Evolutionary conservation across 2,888 invertebrate genomes (phyloP).

Genomic region (Sarcophaga variegata): DNA sequence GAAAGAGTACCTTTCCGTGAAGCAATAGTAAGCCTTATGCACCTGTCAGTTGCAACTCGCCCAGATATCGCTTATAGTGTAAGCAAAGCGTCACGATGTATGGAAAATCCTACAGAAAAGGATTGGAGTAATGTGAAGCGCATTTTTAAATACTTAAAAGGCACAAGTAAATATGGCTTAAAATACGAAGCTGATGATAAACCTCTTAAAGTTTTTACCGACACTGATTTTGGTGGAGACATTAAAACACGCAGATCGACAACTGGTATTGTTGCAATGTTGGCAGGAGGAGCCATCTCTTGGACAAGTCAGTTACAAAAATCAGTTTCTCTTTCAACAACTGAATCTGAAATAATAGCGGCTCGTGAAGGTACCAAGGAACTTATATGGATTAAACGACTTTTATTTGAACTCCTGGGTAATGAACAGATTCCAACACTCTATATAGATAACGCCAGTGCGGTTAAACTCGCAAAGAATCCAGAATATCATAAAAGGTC

Average conservation of each 20-base stretch:
- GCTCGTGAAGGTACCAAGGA: constrained; percentile 15
- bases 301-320: constrained; percentile 17
- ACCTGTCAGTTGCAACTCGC: constrained; percentile 46
- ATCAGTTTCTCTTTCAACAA: constrained; percentile 12
- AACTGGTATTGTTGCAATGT: constrained; percentile 14
- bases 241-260: constrained; percentile 13
- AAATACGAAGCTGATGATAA: not conserved
- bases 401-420: not conserved
- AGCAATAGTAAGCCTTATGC: constrained; percentile 59
- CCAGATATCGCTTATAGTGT: constrained; percentile 53
- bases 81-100: constrained; percentile 1
- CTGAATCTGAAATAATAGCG: constrained; percentile 21
- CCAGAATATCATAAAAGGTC: constrained; percentile 23
- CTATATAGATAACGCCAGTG: constrained; percentile 19
- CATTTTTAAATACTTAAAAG: not conserved
- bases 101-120: constrained; percentile 5
- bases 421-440: not conserved
- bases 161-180: not conserved
- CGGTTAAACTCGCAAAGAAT: not conserved
- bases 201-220: constrained; percentile 5
- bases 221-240: constrained; percentile 13
- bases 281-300: constrained; percentile 13
- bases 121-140: not conserved
- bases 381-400: constrained; percentile 23
- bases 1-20: constrained; percentile 48